Evolutionary conservation across 2,797 vertebrate species (phyloP), one percentile per base, ranked within the genome.

Genomic region (Perodicticus potto): DNA sequence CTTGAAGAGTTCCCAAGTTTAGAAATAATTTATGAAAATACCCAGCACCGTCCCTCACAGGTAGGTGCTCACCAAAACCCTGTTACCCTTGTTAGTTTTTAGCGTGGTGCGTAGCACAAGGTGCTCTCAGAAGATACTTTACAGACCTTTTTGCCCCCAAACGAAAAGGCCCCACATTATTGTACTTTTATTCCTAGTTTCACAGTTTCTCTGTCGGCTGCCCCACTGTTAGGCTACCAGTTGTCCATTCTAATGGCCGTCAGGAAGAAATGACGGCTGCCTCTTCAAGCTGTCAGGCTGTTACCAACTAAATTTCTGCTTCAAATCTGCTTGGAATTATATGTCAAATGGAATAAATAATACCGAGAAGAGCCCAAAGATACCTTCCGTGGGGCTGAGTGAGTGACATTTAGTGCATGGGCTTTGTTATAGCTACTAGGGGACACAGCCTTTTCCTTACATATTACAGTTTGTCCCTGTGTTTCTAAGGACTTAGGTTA

Each of bases 291-390:
- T 94, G 94, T 91, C 96, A 97, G 81, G 59, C 69, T 77, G 84
- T 84, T 85, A 92, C 84, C 97, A 70, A 67, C 73, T 72, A 91
- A 89, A 95, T 96, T 97, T 94, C 91, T 89, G 69, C 84, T 90
- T 96, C 93, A 95, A 90, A 97, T 96, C 86, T 95, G 65, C 92
- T 96, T 97, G 93, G 96, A 97, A 98, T 97, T 95, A 12, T 96
- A 95, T 88, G 96, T 96, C 96, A 96, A 96, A 97, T 91, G 96
- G 96, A 95, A 95, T 95, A 91, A 95, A 94, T 74, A 92, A 94
- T 82, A 59, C 63, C 1, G 3, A 27, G 6, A 22, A 57, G 89
- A 93, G 63, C n/a, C 69, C 29, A 27, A 67, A 70, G 91, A 63
- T 0, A 0, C 49, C 80, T 91, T 93, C 70, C 55, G 22, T 13